Base-by-base conservation (phyloP, 2,888 invertebrate genomes). In the Hirtodrosophila trivittata region DNA sequence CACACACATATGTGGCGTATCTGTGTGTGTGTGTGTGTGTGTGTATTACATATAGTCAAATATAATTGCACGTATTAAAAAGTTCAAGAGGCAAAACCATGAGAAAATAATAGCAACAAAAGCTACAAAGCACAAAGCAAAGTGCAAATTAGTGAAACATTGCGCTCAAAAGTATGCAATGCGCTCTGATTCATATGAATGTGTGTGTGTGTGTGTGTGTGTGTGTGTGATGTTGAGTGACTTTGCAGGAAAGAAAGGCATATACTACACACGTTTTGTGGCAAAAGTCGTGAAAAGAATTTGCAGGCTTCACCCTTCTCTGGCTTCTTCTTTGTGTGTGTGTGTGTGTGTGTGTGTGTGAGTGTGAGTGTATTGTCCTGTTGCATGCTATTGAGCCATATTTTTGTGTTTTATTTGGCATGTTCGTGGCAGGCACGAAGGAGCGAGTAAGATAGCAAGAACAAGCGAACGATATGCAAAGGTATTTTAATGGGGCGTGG, bases 11-110 rank as follows among this genome's bases (percentile, higher is more conserved):
- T n/a, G n/a, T n/a, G n/a, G n/a, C n/a, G n/a, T n/a, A n/a, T 58
- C 35, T 33, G 13, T 21, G 14, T 41, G 6, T 50, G 8, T 39
- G 13, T 49, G 25, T 12, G 25, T 6, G 28, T 52, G 35, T 46
- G 51, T 39, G 16, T 28, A 10, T 9, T 21, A 35, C 38, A 47
- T 32, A 35, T 64, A 58, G 21, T 38, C 63, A 74, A 80, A 77
- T 85, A 81, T 88, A 88, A 88, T 88, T 88, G 86, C 84, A 87
- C 76, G 67, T 73, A 81, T 87, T 87, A 81, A 82, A 84, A 78
- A 70, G 66, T 59, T 66, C 66, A 75, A 71, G 68, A 54, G 55
- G 18, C 21, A 30, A 45, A 51, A n/a, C n/a, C n/a, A n/a, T n/a
- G 51, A 41, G 18, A 59, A 43, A 51, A 51, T 38, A 33, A 10